These are phyloP conservation scores for Lamellibrachia luymesi DNA, from an alignment of 1,140 invertebrate species.

Conservation along the genomic window DNA sequence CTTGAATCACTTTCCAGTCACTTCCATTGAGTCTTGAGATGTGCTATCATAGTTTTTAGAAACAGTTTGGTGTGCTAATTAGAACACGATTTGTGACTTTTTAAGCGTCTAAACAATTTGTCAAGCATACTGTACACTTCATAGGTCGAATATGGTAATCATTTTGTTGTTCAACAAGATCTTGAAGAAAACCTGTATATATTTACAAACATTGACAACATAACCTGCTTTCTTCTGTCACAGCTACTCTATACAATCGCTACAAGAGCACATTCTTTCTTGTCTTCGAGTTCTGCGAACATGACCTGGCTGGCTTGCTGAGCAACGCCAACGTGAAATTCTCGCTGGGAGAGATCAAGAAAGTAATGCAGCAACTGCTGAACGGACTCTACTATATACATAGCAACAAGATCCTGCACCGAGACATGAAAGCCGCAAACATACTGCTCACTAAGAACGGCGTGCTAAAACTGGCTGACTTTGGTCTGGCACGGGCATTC, in stretches of 20 bases:
- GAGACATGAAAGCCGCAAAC: slow-evolving; percentile 99
- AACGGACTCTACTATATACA: slow-evolving; percentile 98
- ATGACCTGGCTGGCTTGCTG: slow-evolving; percentile 94
- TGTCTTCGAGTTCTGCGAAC: slow-evolving; percentile 99
- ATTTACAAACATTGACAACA: not conserved
- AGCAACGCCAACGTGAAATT: slow-evolving; percentile 97
- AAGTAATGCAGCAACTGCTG: slow-evolving; percentile 93
- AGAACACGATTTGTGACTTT: no score
- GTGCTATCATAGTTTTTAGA: no score
- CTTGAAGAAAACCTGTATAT: not conserved
- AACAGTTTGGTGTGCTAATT: no score
- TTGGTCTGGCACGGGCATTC: slow-evolving; percentile 75
- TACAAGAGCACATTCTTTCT: slow-evolving; percentile 89
- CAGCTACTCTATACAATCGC: slow-evolving; percentile 79
- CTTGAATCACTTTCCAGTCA: no score
- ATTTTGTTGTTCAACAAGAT: not conserved
- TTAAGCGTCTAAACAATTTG: slow-evolving; percentile 18
- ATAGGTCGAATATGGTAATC: not conserved
- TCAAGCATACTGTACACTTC: not conserved
- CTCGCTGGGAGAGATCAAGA: slow-evolving; percentile 93
- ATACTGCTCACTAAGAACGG: slow-evolving; percentile 96
- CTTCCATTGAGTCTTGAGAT: no score
- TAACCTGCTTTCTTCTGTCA: slow-evolving; percentile 19
- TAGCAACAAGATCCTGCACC: slow-evolving; percentile 88
- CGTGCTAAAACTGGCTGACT: slow-evolving; percentile 65